Evolutionary conservation across 2,113 vertebrate species (phyloP).

Genomic region (Zapornia atra): DNA sequence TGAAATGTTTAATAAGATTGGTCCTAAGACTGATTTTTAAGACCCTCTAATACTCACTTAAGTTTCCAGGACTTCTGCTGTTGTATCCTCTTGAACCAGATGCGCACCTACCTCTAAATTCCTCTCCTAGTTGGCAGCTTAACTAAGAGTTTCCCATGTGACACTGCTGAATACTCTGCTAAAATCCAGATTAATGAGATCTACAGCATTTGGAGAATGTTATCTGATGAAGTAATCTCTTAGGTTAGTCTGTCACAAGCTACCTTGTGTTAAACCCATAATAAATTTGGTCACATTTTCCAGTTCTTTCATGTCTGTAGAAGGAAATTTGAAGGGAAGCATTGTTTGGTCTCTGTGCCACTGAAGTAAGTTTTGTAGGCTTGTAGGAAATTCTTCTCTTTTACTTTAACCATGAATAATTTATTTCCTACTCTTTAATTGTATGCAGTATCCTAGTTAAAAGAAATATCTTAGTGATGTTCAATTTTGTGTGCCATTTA

Average conservation of each 20-base stretch:
- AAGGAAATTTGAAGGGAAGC: background rate
- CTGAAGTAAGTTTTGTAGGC: background rate
- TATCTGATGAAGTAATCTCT: constrained; percentile 26
- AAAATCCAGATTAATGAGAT: constrained; percentile 45
- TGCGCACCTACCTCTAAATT: background rate
- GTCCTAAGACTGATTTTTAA: background rate
- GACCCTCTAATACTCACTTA: background rate
- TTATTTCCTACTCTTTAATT: constrained; percentile 17
- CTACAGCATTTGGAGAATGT: background rate
- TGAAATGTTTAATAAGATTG: background rate
- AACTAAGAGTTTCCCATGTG: background rate
- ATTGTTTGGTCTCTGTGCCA: background rate
- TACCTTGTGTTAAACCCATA: background rate
- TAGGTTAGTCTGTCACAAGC: background rate
- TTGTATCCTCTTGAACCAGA: background rate
- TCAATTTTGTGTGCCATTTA: background rate
- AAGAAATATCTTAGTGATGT: background rate
- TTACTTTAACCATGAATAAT: background rate
- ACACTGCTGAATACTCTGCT: background rate
- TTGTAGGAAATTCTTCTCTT: background rate
- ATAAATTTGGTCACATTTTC: background rate
- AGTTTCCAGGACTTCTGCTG: background rate
- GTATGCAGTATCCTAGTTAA: background rate
- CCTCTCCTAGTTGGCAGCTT: background rate
- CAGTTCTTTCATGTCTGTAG: background rate